Base-by-base conservation (phyloP, 1,140 invertebrate species). In the Tetramorium parvispinum region DNA sequence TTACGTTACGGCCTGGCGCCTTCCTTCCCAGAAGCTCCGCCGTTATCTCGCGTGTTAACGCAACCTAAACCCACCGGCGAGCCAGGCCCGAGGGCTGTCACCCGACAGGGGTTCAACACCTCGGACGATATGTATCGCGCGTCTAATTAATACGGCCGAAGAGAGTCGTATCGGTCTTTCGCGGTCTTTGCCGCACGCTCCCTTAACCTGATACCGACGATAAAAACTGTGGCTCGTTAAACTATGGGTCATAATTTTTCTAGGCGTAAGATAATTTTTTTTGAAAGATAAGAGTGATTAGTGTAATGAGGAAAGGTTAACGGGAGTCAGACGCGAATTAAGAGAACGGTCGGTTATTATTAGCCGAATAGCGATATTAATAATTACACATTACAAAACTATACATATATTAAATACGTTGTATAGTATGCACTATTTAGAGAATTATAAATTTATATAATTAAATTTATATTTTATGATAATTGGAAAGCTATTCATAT, bases 21-120 rank as follows among this genome's bases (percentile, higher is more conserved):
- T 53, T 46, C 51, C 49, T 70, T 81, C n/a, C 13, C 16, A 43
- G 59, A 49, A 65, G 59, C 43, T 75, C 43, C 51, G 66, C 37
- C 53, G 43, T 61, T 66, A 82, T 83, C 87, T 89, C 61, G 79
- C 57, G 40, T 68, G 79, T 77, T 85, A 85, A 70, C 53, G 73
- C 53, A 75, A 88, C 71, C 79, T 83, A 83, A 83, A 27, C 40
- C 79, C 66, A 5, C 27, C 21, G 40, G 11, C 61, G 75, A 61
- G 53, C 13, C 16, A 16, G 13, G n/a, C 5, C 11, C 3, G 21
- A n/a, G 2, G 59, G n/a, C 16, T 73, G 79, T 75, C 61, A 78
- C 61, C 46, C n/a, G 49, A 53, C 83, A 8, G 46, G 75, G 75
- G 57, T 65, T 85, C 71, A 63, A 85, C 83, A 85, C 83, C 83